Evolutionary conservation across 2,888 invertebrate species (phyloP).

Genomic region (Aricia artaxerxes): DNA sequence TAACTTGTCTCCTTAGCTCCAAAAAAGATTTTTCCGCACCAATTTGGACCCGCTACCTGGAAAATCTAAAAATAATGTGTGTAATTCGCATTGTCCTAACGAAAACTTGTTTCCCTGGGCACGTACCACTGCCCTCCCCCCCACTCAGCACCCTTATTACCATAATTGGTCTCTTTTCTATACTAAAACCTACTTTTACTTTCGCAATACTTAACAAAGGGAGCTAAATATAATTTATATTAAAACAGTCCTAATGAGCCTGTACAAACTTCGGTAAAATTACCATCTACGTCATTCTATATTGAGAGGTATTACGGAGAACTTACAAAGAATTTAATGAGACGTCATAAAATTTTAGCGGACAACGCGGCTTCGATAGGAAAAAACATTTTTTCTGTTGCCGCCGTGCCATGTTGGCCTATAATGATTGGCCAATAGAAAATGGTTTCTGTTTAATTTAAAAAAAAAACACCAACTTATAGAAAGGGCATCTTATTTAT

Average conservation of each 20-base stretch:
- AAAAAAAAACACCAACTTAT: too few species aligned
- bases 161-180: slow-evolving; percentile 31
- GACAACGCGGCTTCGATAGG: neutral
- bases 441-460: too few species aligned
- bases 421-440: too few species aligned
- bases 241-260: slow-evolving; percentile 28
- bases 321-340: neutral
- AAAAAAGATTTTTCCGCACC: neutral
- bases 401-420: too few species aligned
- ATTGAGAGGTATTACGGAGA: neutral
- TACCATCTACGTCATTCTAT: neutral
- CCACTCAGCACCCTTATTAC: slow-evolving; percentile 19
- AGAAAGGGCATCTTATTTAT: too few species aligned
- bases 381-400: too few species aligned
- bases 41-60: neutral
- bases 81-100: slow-evolving; percentile 7
- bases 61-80: slow-evolving; percentile 5
- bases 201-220: slow-evolving; percentile 28
- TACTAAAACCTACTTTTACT: slow-evolving; percentile 27
- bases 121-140: slow-evolving; percentile 17
- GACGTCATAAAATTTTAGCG: neutral
- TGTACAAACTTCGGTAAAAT: slow-evolving; percentile 5
- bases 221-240: slow-evolving; percentile 26
- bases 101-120: slow-evolving; percentile 5
- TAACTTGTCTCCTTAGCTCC: neutral